phyloP scores from a whole-genome alignment of 1,140 invertebrate species.

The Dreissena rostriformis region DNA sequence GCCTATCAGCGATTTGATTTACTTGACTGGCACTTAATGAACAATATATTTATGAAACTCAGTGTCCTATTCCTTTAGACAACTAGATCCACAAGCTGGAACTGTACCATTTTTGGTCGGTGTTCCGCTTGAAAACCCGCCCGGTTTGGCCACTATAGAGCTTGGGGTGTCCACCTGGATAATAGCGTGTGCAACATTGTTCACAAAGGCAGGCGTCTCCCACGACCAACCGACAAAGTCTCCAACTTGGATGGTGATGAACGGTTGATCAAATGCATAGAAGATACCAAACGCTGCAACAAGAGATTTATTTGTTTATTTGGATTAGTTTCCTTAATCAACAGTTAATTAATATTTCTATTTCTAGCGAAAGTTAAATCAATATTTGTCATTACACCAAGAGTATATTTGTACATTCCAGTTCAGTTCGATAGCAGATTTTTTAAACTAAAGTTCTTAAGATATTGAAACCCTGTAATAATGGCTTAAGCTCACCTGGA shows the following conservation, averaged over 20 bases:
- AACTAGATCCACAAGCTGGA: too few relatives aligned
- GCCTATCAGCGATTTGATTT: too few relatives aligned
- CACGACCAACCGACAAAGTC: conserved; percentile 72
- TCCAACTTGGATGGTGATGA: conserved; percentile 57
- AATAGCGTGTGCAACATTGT: conserved; percentile 55
- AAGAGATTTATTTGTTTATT: neutral
- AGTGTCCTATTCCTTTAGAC: too few relatives aligned
- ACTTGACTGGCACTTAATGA: too few relatives aligned
- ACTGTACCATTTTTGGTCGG: conserved; percentile 55
- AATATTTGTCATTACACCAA: neutral
- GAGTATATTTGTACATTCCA: too few relatives aligned
- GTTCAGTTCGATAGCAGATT: too few relatives aligned
- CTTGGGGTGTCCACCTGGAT: conserved; percentile 66
- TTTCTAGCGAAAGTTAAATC: neutral
- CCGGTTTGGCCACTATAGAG: conserved; percentile 10
- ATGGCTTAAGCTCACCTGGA: conserved; percentile 46
- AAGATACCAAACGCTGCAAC: conserved; percentile 55
- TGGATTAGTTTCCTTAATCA: neutral
- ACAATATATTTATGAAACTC: too few relatives aligned
- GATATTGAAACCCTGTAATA: too few relatives aligned
- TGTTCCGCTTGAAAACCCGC: conserved; percentile 57
- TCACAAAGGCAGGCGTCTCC: conserved; percentile 62
- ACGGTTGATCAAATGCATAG: conserved; percentile 61
- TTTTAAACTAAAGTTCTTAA: too few relatives aligned
- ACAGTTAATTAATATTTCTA: neutral